A percentile compares a stretch with the other conserved stretches of the same genome.
Evolutionary conservation across 2,113 vertebrate genomes (phyloP).

Genomic region (Bubo blakistoni): DNA sequence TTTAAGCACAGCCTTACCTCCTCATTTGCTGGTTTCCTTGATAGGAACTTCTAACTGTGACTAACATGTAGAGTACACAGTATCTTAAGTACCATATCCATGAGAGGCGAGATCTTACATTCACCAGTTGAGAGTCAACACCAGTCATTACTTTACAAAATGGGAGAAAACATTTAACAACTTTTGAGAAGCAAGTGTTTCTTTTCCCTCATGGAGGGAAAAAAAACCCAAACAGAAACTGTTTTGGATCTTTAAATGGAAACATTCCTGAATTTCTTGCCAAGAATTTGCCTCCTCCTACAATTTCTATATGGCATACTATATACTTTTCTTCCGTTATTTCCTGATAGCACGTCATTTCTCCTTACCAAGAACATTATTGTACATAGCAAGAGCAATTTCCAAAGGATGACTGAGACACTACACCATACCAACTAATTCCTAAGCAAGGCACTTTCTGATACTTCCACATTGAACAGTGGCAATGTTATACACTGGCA

Average conservation of each 20-base stretch:
- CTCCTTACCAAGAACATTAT: slow-evolving; percentile 57
- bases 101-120: slow-evolving; percentile 5
- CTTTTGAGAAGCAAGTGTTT: background rate
- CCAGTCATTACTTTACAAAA: background rate
- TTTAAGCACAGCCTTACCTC: slow-evolving; percentile 50
- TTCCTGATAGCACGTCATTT: slow-evolving; percentile 66
- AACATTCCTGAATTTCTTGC: slow-evolving; percentile 41
- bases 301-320: slow-evolving; percentile 63
- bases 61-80: background rate
- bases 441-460: slow-evolving; percentile 21
- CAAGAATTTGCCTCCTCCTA: slow-evolving; percentile 55
- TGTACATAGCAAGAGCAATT: slow-evolving; percentile 58
- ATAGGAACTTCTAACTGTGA: slow-evolving; percentile 26
- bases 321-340: slow-evolving; percentile 65
- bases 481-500: background rate
- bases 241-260: slow-evolving; percentile 1
- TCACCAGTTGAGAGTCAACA: slow-evolving; percentile 12
- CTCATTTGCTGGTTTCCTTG: slow-evolving; percentile 47
- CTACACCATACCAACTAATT: background rate
- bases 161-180: background rate
- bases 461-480: background rate
- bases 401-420: slow-evolving; percentile 4
- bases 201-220: background rate
- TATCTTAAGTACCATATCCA: background rate
- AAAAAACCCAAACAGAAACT: background rate